Base-by-base conservation (phyloP, 2,797 vertebrate genomes). In the Hyperoplus lanceolatus region DNA sequence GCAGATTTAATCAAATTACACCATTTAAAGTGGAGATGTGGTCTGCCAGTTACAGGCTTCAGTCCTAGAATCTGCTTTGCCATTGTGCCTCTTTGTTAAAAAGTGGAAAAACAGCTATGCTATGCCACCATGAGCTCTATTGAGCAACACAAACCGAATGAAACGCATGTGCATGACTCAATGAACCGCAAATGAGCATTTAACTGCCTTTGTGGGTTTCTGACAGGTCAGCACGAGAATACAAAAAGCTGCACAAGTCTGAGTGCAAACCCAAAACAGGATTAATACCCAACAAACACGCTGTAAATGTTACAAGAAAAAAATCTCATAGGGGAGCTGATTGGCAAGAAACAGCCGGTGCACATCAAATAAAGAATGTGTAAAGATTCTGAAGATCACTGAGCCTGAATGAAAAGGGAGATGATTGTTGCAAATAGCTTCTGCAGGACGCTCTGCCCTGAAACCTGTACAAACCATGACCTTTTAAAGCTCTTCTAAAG, bases 1-100 rank as follows among this genome's bases (percentile, higher is more conserved):
- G 87, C 84, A 93, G 91, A 93, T 95, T 93, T 92, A 90, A 94
- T 94, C 89, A 94, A 93, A 94, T 91, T 83, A 92, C 81, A 83
- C 81, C 86, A 91, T 92, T 84, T 87, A 75, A 84, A 89, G 81
- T 80, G 79, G 80, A 81, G 72, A 89, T 69, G 65, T 84, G 79
- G 81, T 87, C 72, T 61, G 84, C 72, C 87, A 80, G 87, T 90
- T 80, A 89, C 50, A 7, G 69, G 49, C 74, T 64, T 60, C 48
- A 57, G 71, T 74, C 78, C 81, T 87, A 80, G 83, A 94, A 93
- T 91, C 84, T 81, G 77, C 50, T 89, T 72, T 63, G 48, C 79
- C 80, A 71, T 68, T 85, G 77, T 77, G 70, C 65, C 56, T 75
- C 68, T 79, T 75, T 70, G 56, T 59, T 73, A 57, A 81, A 56